A percentile compares a stretch with the other conserved stretches of the same genome.
Conservation (phyloP, 2,797 vertebrate genomes). For the Leptodactylus fallax region DNA sequence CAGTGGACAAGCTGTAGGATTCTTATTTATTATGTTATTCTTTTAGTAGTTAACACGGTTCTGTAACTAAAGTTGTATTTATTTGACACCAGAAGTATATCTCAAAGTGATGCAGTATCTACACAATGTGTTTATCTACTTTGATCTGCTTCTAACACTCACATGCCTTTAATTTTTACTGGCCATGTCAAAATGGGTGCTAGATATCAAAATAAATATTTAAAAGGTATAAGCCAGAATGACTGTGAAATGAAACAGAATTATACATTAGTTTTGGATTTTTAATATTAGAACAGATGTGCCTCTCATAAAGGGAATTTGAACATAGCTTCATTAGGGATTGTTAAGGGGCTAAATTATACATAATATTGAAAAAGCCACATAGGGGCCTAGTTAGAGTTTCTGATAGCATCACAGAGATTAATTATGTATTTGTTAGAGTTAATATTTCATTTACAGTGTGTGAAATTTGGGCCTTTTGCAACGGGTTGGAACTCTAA, state of each 20-base stretch:
- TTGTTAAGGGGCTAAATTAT: conserved; percentile 60
- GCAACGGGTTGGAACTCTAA: neutral
- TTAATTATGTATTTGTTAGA: conserved; percentile 55
- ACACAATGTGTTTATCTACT: conserved; percentile 26
- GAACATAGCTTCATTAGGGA: conserved; percentile 51
- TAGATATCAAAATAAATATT: conserved; percentile 47
- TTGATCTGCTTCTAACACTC: conserved; percentile 13
- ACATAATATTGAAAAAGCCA: conserved; percentile 53
- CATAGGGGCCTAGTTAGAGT: conserved; percentile 37
- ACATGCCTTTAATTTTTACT: conserved; percentile 11
- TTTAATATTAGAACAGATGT: conserved; percentile 59
- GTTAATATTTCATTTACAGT: conserved; percentile 44
- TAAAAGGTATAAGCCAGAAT: conserved; percentile 22
- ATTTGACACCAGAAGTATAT: neutral
- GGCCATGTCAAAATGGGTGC: conserved; percentile 8
- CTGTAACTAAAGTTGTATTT: neutral
- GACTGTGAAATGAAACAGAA: conserved; percentile 56
- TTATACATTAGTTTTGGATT: conserved; percentile 50
- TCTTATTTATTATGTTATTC: neutral
- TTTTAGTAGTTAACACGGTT: no score
- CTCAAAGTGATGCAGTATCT: neutral
- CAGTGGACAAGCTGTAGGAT: neutral
- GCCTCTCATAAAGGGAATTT: conserved; percentile 57
- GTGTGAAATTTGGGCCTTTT: conserved; percentile 18
- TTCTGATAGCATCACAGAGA: conserved; percentile 36